Conservation (phyloP, 2,797 vertebrate genomes). For the Apogon hyalosoma region DNA sequence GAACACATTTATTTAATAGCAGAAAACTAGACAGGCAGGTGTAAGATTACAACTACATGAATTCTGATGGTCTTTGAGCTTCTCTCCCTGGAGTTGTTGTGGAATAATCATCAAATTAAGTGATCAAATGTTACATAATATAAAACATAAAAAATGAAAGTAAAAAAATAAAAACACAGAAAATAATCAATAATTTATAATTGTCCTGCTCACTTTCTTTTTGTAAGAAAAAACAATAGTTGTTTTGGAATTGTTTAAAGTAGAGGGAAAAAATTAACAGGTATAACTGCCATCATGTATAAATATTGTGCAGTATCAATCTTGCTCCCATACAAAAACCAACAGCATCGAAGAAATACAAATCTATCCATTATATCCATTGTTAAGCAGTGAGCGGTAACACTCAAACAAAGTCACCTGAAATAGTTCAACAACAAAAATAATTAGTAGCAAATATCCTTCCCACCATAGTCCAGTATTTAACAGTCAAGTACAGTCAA, state of each 20-base stretch:
- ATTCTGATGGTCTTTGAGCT: not conserved
- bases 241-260: not conserved
- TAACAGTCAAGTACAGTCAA: slow-evolving; percentile 65
- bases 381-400: slow-evolving; percentile 44
- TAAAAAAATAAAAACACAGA: slow-evolving; percentile 3
- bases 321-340: slow-evolving; percentile 16
- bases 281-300: slow-evolving; percentile 1
- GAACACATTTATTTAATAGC: slow-evolving; percentile 8
- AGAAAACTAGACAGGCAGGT: slow-evolving; percentile 12
- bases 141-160: not conserved
- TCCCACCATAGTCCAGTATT: slow-evolving; percentile 26
- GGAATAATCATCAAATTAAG: not conserved
- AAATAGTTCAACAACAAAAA: slow-evolving; percentile 35
- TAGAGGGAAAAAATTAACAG: not conserved
- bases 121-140: not conserved
- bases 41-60: not conserved
- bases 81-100: not conserved
- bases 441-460: slow-evolving; percentile 27
- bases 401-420: slow-evolving; percentile 38
- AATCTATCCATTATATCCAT: slow-evolving; percentile 2
- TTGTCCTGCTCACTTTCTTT: not conserved
- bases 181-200: not conserved
- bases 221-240: not conserved
- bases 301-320: slow-evolving; percentile 4
- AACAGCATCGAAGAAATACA: slow-evolving; percentile 57